Evolutionary conservation across 2,113 vertebrate species (phyloP), one percentile per base, ranked within the genome.

Genomic region (Tychaedon coryphoeus): DNA sequence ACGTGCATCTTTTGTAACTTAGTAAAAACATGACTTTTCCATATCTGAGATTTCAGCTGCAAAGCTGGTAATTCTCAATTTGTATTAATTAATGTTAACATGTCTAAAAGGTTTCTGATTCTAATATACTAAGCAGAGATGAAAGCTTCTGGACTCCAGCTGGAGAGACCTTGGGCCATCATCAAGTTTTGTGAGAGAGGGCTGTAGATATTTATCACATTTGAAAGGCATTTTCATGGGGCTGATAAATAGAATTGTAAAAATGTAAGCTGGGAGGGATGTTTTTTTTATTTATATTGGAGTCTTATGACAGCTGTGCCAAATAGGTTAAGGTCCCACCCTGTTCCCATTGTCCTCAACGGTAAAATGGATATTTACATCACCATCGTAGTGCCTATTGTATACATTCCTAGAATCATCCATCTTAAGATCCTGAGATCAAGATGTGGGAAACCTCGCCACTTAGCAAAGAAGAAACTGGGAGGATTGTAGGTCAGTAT

Each of bases 311-410:
- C 34, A 79, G n/a, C 47, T 93, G 31, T 88, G n/a, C 72, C 48
- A 84, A 70, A 70, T 2, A 76, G 61, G 20, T 58, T 64, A n/a
- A 61, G 13, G 45, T 77, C 23, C 58, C 51, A 60, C 40, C 42
- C 60, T 54, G 18, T 15, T 76, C 36, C 42, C 54, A 33, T 66
- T 76, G 75, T 61, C 28, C 19, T 82, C n/a, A 51, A 29, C 36
- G 16, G 26, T n/a, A 75, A 91, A 86, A 58, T 45, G 26, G 36
- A 7, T 79, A 65, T 62, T 91, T 77, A 54, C 54, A 61, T 72
- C 57, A 61, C 14, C 43, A 65, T 38, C 0, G 0, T 22, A 36
- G 22, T 56, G 66, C 42, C 54, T 45, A n/a, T 25, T 28, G 33
- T 50, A 80, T 8, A 2, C 36, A 43, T 73, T 76, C 62, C 84